Percentiles rank a stretch among this genome's conserved stretches.
These are phyloP conservation scores for Drosophila takahashii DNA, from an alignment of 1,140 invertebrate species.

Conservation along the genomic window DNA sequence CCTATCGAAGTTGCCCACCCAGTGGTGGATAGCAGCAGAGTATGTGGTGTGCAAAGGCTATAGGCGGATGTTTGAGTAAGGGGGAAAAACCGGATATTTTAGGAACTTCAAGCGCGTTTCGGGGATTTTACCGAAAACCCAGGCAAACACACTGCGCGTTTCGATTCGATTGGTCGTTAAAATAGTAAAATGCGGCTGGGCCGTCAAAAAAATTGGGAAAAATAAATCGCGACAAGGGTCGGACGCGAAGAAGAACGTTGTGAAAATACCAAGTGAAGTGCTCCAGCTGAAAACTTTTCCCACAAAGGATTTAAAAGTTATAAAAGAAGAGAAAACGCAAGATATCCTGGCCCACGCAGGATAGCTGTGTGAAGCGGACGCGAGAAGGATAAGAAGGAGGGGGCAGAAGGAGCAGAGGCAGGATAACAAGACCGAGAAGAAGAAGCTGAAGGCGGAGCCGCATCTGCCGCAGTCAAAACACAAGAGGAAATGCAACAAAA, in stretches of 20 bases:
- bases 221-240: background rate
- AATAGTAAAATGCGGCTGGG: constrained; percentile 29
- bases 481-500: constrained; percentile 39
- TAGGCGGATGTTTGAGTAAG: background rate
- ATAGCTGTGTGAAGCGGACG: constrained; percentile 67
- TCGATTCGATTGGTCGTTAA: constrained; percentile 1
- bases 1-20: no score
- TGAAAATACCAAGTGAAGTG: constrained; percentile 1
- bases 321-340: constrained; percentile 5
- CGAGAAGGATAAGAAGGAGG: constrained; percentile 40
- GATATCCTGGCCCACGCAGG: constrained; percentile 73
- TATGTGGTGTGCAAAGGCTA: no score
- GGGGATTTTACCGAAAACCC: background rate
- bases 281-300: background rate
- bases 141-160: background rate
- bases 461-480: constrained; percentile 53
- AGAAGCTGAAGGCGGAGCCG: constrained; percentile 46
- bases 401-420: constrained; percentile 2
- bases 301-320: background rate
- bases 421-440: constrained; percentile 17
- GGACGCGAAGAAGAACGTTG: background rate
- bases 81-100: background rate
- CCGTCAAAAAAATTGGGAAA: constrained; percentile 1
- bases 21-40: no score
- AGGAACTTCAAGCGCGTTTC: background rate